phyloP scores from a whole-genome alignment of 2,113 vertebrate species.

The Corythaeola cristata region DNA sequence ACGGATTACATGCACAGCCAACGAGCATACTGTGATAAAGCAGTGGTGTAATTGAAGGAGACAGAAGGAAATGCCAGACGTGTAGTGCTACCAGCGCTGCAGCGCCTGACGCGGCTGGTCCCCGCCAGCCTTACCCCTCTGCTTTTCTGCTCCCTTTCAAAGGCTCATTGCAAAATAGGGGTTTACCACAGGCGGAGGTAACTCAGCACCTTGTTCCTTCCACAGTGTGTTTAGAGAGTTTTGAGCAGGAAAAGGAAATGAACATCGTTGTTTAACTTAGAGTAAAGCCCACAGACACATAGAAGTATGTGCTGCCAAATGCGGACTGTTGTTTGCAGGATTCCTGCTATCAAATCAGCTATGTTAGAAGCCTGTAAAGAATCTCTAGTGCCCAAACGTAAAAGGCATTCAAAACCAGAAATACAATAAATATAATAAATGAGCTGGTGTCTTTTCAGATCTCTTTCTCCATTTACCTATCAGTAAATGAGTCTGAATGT shows the following conservation, averaged over 20 bases:
- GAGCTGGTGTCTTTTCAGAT: not conserved
- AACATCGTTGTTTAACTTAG: accelerated
- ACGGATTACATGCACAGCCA: constrained; percentile 58
- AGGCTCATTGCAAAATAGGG: not conserved
- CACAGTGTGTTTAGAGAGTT: not conserved
- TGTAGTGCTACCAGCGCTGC: constrained; percentile 44
- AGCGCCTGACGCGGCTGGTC: not conserved
- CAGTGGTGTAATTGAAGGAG: constrained; percentile 69
- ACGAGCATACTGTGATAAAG: constrained; percentile 64
- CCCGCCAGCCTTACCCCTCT: not conserved
- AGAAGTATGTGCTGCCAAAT: not conserved
- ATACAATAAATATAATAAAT: not conserved
- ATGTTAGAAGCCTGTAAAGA: not conserved
- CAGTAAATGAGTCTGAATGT: not conserved
- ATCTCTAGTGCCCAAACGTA: not conserved
- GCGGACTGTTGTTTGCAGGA: not conserved
- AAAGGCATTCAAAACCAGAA: not conserved
- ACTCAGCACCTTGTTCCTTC: not conserved
- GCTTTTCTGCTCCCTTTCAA: not conserved
- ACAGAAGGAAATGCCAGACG: constrained; percentile 73
- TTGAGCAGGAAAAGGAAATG: not conserved
- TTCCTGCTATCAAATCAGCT: not conserved
- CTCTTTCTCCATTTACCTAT: not conserved
- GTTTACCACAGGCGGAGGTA: not conserved
- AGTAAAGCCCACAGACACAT: not conserved